Evolutionary conservation across 2,888 invertebrate species (phyloP).

Genomic region (Cataglyphis livida): DNA sequence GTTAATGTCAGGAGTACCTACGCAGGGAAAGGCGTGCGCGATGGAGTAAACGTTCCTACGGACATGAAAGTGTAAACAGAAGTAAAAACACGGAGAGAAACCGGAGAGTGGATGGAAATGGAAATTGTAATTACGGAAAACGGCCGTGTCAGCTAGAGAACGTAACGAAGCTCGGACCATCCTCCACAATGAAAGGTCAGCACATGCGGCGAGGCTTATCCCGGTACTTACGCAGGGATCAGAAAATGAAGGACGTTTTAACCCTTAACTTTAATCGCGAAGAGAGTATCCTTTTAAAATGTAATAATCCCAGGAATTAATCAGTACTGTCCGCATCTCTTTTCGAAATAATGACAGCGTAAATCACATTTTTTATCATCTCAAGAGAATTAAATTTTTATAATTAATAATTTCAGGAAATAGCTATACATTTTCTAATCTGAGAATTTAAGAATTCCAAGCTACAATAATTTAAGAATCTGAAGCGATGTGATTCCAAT

Average conservation of each 20-base stretch:
- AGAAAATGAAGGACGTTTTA: conserved; percentile 1
- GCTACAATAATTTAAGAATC: neutral
- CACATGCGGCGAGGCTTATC: conserved; percentile 27
- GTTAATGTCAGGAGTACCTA: conserved; percentile 22
- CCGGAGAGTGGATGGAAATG: conserved; percentile 36
- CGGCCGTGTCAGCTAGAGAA: conserved; percentile 40
- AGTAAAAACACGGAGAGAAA: conserved; percentile 38
- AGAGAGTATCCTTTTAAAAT: neutral
- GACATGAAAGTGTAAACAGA: conserved; percentile 50
- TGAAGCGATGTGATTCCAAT: neutral
- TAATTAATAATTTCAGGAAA: neutral
- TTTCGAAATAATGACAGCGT: neutral
- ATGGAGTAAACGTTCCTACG: conserved; percentile 24
- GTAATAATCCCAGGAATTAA: neutral
- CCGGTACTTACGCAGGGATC: neutral
- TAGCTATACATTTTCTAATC: neutral
- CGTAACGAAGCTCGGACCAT: conserved; percentile 22
- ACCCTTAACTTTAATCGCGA: conserved; percentile 9
- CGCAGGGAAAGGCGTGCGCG: neutral
- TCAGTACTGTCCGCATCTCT: neutral
- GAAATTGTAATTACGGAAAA: conserved; percentile 50
- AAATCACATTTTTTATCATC: neutral
- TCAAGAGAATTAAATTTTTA: neutral
- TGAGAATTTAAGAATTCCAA: neutral
- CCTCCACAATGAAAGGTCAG: conserved; percentile 50